A percentile compares a stretch with the other conserved stretches of the same genome.
These are phyloP conservation scores for Amblyopsis rosae DNA, from an alignment of 2,113 vertebrate species.

Conservation along the genomic window DNA sequence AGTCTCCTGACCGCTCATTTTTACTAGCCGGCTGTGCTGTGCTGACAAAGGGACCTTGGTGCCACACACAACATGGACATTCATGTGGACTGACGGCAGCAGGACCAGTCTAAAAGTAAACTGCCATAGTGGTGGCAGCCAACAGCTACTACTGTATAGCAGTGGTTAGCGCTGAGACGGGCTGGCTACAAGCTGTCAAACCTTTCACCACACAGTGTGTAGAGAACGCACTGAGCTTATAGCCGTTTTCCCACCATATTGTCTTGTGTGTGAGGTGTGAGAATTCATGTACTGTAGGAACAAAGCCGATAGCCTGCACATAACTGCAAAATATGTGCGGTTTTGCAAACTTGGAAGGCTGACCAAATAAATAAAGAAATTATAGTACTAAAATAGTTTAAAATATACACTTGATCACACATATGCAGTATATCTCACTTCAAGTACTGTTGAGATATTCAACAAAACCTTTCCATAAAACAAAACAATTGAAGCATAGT, in stretches of 20 bases:
- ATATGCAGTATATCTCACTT: no score
- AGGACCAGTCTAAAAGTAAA: neutral
- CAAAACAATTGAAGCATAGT: no score
- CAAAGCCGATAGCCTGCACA: no score
- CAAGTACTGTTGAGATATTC: no score
- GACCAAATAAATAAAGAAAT: no score
- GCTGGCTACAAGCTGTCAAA: slow-evolving; percentile 18
- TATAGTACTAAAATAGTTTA: no score
- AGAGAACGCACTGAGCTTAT: neutral
- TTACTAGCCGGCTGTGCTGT: neutral
- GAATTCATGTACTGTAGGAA: no score
- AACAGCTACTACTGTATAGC: neutral
- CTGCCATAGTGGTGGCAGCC: neutral
- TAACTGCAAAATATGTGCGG: no score
- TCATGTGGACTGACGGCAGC: slow-evolving; percentile 5
- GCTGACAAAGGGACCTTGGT: neutral
- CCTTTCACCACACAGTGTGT: neutral
- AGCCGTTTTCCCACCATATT: neutral
- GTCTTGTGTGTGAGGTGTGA: neutral
- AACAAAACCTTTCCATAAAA: no score
- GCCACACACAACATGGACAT: slow-evolving; percentile 23
- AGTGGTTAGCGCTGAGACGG: slow-evolving; percentile 14
- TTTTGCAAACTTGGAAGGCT: no score
- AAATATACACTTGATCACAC: no score
- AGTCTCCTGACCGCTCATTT: slow-evolving; percentile 18